These are phyloP conservation scores for Lepus timidus DNA, from an alignment of 2,113 vertebrate species.

Conservation along the genomic window DNA sequence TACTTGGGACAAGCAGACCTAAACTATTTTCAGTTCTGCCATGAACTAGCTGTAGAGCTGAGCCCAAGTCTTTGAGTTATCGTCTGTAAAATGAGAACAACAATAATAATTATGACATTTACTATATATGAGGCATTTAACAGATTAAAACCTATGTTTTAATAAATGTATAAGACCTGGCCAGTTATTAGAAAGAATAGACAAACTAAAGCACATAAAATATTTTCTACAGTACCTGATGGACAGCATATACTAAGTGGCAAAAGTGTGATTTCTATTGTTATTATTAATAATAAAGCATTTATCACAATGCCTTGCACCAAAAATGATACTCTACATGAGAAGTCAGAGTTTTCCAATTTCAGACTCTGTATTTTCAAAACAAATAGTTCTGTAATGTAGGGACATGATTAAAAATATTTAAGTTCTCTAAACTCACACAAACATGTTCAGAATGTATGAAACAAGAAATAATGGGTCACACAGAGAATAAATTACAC, in stretches of 20 bases:
- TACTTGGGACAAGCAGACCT: neutral
- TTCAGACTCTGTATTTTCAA: neutral
- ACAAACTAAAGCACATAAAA: constrained; percentile 5
- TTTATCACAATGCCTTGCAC: neutral
- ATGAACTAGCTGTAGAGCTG: neutral
- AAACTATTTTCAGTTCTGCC: neutral
- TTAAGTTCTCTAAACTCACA: constrained; percentile 23
- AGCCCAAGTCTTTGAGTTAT: neutral
- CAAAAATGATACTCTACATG: constrained; percentile 16
- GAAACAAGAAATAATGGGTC: neutral
- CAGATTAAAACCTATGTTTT: constrained; percentile 48
- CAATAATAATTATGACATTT: neutral
- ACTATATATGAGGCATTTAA: constrained; percentile 3
- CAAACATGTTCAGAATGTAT: neutral
- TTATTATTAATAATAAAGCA: constrained; percentile 22
- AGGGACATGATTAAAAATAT: constrained; percentile 17
- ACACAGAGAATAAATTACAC: constrained; percentile 5
- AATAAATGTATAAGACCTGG: neutral
- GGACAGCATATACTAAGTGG: neutral
- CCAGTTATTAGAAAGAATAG: neutral
- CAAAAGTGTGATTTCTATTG: neutral
- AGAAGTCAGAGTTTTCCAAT: constrained; percentile 35
- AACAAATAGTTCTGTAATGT: constrained; percentile 6
- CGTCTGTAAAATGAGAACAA: neutral
- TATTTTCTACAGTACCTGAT: constrained; percentile 6